These are phyloP conservation scores for Eustalomyia histrio DNA, from an alignment of 2,888 invertebrate species.

Conservation along the genomic window DNA sequence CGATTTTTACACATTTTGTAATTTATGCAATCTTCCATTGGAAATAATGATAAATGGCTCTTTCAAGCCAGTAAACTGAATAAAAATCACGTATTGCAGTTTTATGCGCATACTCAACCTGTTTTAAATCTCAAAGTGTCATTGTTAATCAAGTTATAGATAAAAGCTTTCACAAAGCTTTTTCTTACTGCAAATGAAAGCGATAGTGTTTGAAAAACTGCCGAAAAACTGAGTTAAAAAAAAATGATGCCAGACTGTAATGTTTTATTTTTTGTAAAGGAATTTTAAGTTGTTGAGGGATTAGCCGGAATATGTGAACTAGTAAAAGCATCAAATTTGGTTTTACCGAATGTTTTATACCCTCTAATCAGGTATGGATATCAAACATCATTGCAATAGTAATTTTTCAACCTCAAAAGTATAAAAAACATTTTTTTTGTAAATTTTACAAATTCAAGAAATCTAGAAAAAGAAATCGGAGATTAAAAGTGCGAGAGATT, in stretches of 20 bases:
- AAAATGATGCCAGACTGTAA: conserved; percentile 30
- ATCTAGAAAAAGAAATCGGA: no score
- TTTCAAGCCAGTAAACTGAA: conserved; percentile 30
- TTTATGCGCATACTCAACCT: conserved; percentile 45
- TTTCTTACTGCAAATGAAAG: conserved; percentile 33
- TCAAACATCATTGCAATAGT: no score
- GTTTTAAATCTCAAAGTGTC: conserved; percentile 27
- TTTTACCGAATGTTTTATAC: no score
- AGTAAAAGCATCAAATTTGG: no score
- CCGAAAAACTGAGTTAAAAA: neutral
- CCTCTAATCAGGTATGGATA: no score
- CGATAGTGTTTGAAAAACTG: conserved; percentile 45
- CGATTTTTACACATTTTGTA: neutral
- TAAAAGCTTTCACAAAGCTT: conserved; percentile 44
- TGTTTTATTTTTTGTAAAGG: no score
- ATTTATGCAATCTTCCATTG: conserved; percentile 1
- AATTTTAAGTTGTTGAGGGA: no score
- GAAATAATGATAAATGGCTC: conserved; percentile 31
- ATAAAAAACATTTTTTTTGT: no score
- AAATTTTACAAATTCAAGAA: no score
- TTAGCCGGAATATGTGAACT: no score
- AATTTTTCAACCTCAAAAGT: no score
- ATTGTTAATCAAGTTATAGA: conserved; percentile 17
- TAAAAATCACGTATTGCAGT: conserved; percentile 59
- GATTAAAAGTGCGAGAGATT: no score